Conservation (phyloP, 1,140 invertebrate genomes). For the Chionoecetes opilio region DNA sequence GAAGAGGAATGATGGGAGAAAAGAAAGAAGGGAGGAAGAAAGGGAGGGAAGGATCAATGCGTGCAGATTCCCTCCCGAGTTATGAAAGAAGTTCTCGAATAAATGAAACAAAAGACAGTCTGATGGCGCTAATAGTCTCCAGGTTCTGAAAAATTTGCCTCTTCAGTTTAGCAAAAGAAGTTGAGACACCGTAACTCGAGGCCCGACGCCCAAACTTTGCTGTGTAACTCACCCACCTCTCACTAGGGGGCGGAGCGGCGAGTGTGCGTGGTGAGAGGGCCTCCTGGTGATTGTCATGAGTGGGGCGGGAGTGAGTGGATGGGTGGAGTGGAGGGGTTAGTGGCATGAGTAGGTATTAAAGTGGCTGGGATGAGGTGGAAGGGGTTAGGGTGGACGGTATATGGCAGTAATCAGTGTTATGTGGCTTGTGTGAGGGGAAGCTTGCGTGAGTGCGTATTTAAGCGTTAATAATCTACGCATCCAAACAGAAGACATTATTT, state of each 20-base stretch:
- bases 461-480: no score
- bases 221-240: not conserved
- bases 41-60: not conserved
- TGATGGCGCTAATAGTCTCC: slow-evolving; percentile 15
- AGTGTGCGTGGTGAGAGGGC: not conserved
- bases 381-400: not conserved
- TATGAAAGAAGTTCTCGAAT: slow-evolving; percentile 30
- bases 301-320: not conserved
- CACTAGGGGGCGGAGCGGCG: not conserved
- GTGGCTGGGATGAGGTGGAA: not conserved
- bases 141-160: not conserved
- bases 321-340: not conserved
- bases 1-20: not conserved
- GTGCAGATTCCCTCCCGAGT: slow-evolving; percentile 24
- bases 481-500: no score
- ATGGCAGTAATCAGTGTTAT: not conserved
- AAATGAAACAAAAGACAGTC: slow-evolving; percentile 21
- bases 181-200: slow-evolving; percentile 1
- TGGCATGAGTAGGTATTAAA: not conserved
- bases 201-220: not conserved
- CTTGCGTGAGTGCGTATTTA: no score
- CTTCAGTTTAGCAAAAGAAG: slow-evolving; percentile 17
- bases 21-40: not conserved
- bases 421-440: no score
- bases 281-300: no score